These are phyloP conservation scores for Mylabris phalerata DNA, from an alignment of 1,140 invertebrate species.

Conservation along the genomic window DNA sequence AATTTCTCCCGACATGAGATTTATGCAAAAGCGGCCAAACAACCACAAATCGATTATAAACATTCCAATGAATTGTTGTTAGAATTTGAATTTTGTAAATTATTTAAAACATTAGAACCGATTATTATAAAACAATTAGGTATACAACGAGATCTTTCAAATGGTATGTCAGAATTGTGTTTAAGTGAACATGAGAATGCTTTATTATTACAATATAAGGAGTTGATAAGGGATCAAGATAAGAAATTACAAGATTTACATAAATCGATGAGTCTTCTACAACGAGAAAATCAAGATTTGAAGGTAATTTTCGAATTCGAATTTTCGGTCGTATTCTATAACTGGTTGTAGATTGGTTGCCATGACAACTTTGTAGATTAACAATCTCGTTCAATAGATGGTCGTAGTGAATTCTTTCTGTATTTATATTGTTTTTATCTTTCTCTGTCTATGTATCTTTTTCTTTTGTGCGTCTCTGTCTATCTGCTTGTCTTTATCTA, in stretches of 20 bases:
- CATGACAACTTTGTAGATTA: no score
- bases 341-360: no score
- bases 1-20: conserved; percentile 82
- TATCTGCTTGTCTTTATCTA: no score
- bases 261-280: conserved; percentile 47
- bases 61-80: conserved; percentile 74
- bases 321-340: not conserved
- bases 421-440: not conserved
- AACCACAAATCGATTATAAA: conserved; percentile 79
- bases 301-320: conserved; percentile 37
- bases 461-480: no score
- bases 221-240: conserved; percentile 83
- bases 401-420: not conserved
- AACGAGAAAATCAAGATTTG: conserved; percentile 48
- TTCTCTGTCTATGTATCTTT: no score
- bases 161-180: conserved; percentile 47
- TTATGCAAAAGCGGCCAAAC: conserved; percentile 87
- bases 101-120: conserved; percentile 73
- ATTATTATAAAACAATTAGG: conserved; percentile 54
- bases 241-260: conserved; percentile 60
- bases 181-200: conserved; percentile 53
- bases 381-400: no score
- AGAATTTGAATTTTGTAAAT: conserved; percentile 91
- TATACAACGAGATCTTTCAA: conserved; percentile 42
- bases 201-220: conserved; percentile 75